Evolutionary conservation across 2,113 vertebrate genomes (phyloP).

Genomic region (Sylvia atricapilla): DNA sequence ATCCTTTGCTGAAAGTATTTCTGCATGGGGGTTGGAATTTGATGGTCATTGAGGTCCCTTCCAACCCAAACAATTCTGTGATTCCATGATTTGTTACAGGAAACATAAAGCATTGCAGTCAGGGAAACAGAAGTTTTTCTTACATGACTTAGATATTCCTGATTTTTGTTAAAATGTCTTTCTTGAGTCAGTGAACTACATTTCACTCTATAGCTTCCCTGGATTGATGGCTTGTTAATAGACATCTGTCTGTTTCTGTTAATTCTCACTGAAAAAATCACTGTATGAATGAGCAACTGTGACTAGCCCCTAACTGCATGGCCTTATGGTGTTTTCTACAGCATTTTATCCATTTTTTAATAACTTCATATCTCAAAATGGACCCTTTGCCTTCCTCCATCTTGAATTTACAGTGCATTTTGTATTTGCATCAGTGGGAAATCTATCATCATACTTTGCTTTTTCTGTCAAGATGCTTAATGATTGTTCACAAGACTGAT

Average conservation of each 20-base stretch:
- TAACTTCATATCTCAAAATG: not conserved
- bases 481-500: not conserved
- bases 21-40: not conserved
- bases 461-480: not conserved
- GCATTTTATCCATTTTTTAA: not conserved
- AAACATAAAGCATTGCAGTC: not conserved
- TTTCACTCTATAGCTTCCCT: not conserved
- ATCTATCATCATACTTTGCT: not conserved
- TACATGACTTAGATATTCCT: not conserved
- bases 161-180: not conserved
- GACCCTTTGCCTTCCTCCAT: not conserved
- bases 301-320: not conserved
- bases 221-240: not conserved
- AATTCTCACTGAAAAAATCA: not conserved
- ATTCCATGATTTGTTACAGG: not conserved
- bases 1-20: not conserved
- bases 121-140: not conserved
- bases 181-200: not conserved
- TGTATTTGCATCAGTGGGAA: not conserved
- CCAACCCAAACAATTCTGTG: not conserved
- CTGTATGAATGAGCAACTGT: not conserved
- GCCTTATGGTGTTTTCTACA: not conserved
- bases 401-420: not conserved
- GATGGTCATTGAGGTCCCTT: not conserved
- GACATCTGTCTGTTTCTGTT: not conserved